phyloP scores from a whole-genome alignment of 2,888 invertebrate species.

The Parochlus steinenii region DNA sequence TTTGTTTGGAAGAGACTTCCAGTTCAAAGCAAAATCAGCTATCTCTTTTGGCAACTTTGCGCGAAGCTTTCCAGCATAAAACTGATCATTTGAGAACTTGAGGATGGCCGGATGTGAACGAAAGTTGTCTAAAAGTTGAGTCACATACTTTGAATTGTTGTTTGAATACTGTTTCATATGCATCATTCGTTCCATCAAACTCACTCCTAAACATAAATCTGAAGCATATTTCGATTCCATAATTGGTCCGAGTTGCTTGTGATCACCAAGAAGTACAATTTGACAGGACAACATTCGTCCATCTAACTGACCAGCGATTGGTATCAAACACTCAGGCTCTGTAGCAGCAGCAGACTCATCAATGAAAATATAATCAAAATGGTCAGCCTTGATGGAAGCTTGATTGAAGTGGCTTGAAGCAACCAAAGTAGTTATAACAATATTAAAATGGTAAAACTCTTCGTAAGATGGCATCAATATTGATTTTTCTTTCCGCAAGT shows the following conservation, averaged over 20 bases:
- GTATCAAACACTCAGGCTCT: conserved; percentile 50
- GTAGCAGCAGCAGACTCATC: conserved; percentile 62
- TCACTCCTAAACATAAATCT: conserved; percentile 20
- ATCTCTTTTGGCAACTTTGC: conserved; percentile 1
- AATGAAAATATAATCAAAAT: conserved; percentile 50
- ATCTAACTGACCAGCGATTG: conserved; percentile 27
- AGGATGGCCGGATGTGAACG: conserved; percentile 52
- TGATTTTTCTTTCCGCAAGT: conserved; percentile 22
- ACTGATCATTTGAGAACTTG: conserved; percentile 47
- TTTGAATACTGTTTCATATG: conserved; percentile 28
- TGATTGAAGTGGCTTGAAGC: conserved; percentile 30
- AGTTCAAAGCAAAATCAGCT: conserved; percentile 21
- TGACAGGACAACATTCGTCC: not conserved
- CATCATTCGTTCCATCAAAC: conserved; percentile 54
- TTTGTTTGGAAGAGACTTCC: conserved; percentile 30
- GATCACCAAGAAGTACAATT: conserved; percentile 39
- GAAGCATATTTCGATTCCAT: conserved; percentile 27
- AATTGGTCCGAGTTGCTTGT: conserved; percentile 52
- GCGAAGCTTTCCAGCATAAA: conserved; percentile 47
- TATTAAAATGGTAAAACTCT: conserved; percentile 34
- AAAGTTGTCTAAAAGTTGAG: conserved; percentile 59
- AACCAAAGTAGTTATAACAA: conserved; percentile 46
- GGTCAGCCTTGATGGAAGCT: not conserved
- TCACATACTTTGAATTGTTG: conserved; percentile 42
- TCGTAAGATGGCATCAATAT: conserved; percentile 30